Percentiles rank a stretch among this genome's conserved stretches.
phyloP scores from a whole-genome alignment of 2,113 vertebrate species.

The Charadrius vociferus region DNA sequence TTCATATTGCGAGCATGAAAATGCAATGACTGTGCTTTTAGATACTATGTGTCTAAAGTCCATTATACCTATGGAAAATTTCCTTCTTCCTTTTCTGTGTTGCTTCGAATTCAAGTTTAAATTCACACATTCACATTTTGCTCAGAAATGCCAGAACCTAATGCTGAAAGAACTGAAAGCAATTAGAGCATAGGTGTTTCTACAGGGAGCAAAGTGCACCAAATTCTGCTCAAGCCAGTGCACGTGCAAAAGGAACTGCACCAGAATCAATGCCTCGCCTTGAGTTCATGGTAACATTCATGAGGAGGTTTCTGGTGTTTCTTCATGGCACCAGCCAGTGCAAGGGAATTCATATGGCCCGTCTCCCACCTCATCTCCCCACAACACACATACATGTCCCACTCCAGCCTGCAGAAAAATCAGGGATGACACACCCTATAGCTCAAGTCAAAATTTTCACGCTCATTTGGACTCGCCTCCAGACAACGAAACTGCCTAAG shows the following conservation, averaged over 20 bases:
- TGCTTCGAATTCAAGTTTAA: neutral
- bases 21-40: conserved; percentile 7
- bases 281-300: neutral
- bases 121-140: neutral
- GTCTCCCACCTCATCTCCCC: neutral
- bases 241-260: neutral
- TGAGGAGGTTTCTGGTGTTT: neutral
- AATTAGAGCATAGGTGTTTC: neutral
- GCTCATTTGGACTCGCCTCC: neutral
- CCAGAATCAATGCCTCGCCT: neutral
- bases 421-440: neutral
- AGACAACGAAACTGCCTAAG: neutral
- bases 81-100: neutral
- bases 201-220: neutral
- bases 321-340: neutral
- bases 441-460: neutral
- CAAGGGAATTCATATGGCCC: neutral
- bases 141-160: neutral
- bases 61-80: neutral
- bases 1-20: conserved; percentile 2
- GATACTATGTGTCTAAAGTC: neutral
- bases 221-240: neutral
- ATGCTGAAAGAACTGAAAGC: neutral
- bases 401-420: neutral
- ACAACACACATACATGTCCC: rapidly evolving